Conservation (phyloP, 2,797 vertebrate genomes). For the Morus bassanus region DNA sequence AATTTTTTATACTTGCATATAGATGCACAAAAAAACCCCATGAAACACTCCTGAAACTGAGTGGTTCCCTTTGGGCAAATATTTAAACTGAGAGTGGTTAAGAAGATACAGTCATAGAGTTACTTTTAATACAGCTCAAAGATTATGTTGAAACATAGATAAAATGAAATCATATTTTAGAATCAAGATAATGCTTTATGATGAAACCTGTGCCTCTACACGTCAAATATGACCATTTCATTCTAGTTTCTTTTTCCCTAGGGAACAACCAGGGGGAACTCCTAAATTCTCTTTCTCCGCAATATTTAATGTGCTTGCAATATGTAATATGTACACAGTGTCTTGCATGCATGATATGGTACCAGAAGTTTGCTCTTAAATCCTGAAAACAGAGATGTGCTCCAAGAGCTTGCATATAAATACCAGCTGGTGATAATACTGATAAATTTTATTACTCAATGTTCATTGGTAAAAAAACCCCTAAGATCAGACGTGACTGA, state of each 20-base stretch:
- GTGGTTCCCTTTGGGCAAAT: not conserved
- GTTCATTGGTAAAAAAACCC: not conserved
- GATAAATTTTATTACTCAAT: not conserved
- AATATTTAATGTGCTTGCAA: not conserved
- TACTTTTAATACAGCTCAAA: not conserved
- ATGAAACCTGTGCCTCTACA: not conserved
- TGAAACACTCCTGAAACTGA: not conserved
- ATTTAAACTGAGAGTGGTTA: not conserved
- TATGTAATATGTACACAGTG: not conserved
- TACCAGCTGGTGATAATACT: conserved; percentile 18
- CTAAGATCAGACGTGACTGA: not conserved
- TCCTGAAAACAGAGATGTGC: not conserved
- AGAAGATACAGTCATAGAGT: conserved; percentile 15
- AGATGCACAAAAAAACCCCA: not conserved
- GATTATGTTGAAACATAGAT: not conserved
- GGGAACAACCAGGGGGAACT: not conserved
- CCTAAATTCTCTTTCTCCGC: not conserved
- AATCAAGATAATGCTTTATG: not conserved
- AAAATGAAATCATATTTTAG: not conserved
- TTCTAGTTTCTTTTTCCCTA: not conserved
- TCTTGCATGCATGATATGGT: not conserved
- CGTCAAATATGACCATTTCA: conserved; percentile 7
- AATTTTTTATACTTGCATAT: not conserved
- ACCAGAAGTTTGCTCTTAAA: conserved; percentile 34
- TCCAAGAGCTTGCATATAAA: conserved; percentile 8